Evolutionary conservation across 2,113 vertebrate species (phyloP).

Genomic region (Peucedramus taeniatus): DNA sequence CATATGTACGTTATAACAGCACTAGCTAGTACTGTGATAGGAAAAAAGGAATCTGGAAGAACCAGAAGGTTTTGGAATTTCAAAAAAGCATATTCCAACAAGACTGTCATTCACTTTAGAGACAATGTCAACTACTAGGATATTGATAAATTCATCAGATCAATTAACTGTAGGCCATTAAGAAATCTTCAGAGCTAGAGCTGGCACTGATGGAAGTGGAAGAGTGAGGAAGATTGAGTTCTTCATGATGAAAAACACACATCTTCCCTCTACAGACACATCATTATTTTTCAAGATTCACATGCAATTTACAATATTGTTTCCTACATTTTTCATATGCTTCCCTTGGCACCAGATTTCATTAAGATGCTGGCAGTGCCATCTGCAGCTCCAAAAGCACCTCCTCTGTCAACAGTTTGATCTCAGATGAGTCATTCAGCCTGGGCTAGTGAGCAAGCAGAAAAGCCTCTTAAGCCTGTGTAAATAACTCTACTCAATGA

Average conservation of each 20-base stretch:
- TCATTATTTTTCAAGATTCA: neutral
- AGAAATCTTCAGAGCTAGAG: neutral
- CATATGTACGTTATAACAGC: neutral
- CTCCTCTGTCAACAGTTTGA: conserved; percentile 48
- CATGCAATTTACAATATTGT: neutral
- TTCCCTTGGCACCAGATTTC: conserved; percentile 17
- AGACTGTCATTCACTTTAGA: neutral
- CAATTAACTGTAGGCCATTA: neutral
- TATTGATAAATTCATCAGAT: neutral
- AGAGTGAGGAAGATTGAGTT: neutral
- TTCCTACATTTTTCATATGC: conserved; percentile 26
- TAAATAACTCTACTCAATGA: neutral
- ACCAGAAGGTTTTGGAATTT: neutral
- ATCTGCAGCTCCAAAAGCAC: conserved; percentile 36
- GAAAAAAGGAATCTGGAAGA: neutral
- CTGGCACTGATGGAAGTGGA: neutral
- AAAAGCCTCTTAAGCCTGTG: neutral
- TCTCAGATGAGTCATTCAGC: conserved; percentile 34
- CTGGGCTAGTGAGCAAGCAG: neutral
- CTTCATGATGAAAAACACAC: neutral
- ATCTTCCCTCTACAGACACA: neutral
- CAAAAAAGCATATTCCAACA: neutral
- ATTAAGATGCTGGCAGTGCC: conserved; percentile 44
- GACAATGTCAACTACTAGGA: neutral
- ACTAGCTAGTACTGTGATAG: neutral